Base-by-base conservation (phyloP, 1,140 invertebrate species). In the Scaptomyza montana region DNA sequence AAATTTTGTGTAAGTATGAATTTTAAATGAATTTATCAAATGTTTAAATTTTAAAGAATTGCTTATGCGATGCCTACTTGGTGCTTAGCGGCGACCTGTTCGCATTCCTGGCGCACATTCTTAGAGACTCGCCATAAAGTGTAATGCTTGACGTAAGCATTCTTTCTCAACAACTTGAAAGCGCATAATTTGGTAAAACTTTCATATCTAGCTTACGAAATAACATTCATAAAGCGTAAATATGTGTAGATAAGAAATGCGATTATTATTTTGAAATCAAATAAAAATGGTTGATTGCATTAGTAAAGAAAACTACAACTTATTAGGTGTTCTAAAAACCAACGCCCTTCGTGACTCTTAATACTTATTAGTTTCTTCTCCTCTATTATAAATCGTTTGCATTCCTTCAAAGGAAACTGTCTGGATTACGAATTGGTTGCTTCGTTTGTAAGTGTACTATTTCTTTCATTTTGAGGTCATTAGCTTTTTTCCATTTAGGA, bases 401-500 rank as follows among this genome's bases (percentile, higher is more conserved):
- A 78, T 78, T 72, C 54, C 45, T 69, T 56, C 63, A 13, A 64
- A 69, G 54, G 54, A 69, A 51, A 69, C 21, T 30, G 13, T 69
- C 9, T 45, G 45, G 62, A 39, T 59, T 59, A 51, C 33, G 6
- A 43, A 43, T 43, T 43, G 39, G 39, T n/a, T 5, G 12, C 39
- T 43, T 43, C 12, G 39, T 5, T 12, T n/a, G 12, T 43, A 7
- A 33, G 16, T 51, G 60, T 57, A 68, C 55, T 68, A 66, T 86
- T 85, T 81, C 70, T 63, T 70, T 64, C 62, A 67, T 67, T 76
- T 53, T 67, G 77, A 57, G 79, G 84, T 72, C 84, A 72, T 82
- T 89, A 77, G 68, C 84, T 84, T 87, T 89, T 82, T 33, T 33
- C 60, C 55, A 77, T 61, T 74, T 82, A 65, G 65, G 65, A 60